phyloP scores from a whole-genome alignment of 1,140 invertebrate genomes.

The Brachionus rubens region DNA sequence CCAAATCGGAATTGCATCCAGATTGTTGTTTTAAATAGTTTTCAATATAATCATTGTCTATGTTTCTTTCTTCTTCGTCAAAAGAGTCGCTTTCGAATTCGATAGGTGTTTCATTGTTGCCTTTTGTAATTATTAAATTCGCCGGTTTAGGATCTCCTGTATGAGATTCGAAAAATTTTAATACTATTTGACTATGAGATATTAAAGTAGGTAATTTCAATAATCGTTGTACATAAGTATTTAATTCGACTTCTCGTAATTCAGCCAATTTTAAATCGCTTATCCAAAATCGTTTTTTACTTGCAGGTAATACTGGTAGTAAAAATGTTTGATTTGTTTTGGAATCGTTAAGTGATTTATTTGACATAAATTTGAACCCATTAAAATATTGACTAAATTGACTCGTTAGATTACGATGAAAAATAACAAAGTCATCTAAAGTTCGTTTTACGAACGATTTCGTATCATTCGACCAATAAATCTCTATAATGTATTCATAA shows the following conservation, averaged over 20 bases:
- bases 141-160: conserved; percentile 19
- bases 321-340: neutral
- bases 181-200: conserved; percentile 32
- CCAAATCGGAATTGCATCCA: too few species aligned
- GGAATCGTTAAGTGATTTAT: neutral
- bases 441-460: conserved; percentile 39
- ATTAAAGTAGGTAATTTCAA: conserved; percentile 22
- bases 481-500: conserved; percentile 36
- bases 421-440: conserved; percentile 23
- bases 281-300: conserved; percentile 23
- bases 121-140: neutral
- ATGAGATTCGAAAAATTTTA: conserved; percentile 26
- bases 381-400: neutral
- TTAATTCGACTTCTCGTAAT: conserved; percentile 12
- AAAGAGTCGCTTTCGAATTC: neutral
- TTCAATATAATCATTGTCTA: conserved; percentile 8
- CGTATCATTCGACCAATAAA: conserved; percentile 35
- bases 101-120: neutral
- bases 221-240: conserved; percentile 22
- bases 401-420: neutral
- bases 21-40: conserved; percentile 9
- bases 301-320: neutral
- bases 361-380: neutral
- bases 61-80: neutral
- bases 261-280: conserved; percentile 10